Conservation (phyloP, 1,140 invertebrate species). For the Hypothenemus hampei region DNA sequence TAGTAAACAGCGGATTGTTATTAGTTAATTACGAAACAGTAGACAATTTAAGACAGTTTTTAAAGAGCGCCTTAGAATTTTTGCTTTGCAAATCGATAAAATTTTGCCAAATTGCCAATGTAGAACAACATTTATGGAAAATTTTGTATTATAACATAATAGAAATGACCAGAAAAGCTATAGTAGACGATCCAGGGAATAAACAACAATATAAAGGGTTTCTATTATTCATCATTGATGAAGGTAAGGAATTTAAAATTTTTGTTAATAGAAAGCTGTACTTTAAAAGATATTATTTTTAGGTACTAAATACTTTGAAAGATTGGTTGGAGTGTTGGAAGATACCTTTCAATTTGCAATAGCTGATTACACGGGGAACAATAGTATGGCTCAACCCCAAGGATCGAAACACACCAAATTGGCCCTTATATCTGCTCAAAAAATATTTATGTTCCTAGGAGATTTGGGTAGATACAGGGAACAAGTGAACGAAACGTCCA, state of each 20-base stretch:
- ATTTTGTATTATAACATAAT: constrained; percentile 88
- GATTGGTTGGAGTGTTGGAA: constrained; percentile 68
- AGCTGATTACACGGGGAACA: constrained; percentile 55
- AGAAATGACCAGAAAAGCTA: constrained; percentile 67
- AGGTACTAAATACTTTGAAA: constrained; percentile 69
- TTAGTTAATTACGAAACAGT: constrained; percentile 51
- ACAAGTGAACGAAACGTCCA: constrained; percentile 73
- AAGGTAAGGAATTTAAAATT: constrained; percentile 48
- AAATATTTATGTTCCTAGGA: constrained; percentile 82
- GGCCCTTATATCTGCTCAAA: constrained; percentile 78
- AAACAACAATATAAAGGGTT: constrained; percentile 60
- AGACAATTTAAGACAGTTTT: constrained; percentile 48
- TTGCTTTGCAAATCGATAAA: constrained; percentile 78
- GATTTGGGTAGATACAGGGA: constrained; percentile 88
- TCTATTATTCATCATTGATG: constrained; percentile 70
- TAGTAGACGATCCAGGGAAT: constrained; percentile 46
- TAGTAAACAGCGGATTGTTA: constrained; percentile 48
- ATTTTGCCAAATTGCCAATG: constrained; percentile 82
- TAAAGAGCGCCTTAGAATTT: constrained; percentile 69
- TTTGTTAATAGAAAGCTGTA: background rate
- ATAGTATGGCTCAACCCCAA: constrained; percentile 52
- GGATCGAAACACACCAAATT: constrained; percentile 65
- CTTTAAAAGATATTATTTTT: background rate
- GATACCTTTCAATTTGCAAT: constrained; percentile 70
- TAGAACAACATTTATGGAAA: constrained; percentile 90